Evolutionary conservation across 1,140 invertebrate species (phyloP).

Genomic region (Cydia amplana): DNA sequence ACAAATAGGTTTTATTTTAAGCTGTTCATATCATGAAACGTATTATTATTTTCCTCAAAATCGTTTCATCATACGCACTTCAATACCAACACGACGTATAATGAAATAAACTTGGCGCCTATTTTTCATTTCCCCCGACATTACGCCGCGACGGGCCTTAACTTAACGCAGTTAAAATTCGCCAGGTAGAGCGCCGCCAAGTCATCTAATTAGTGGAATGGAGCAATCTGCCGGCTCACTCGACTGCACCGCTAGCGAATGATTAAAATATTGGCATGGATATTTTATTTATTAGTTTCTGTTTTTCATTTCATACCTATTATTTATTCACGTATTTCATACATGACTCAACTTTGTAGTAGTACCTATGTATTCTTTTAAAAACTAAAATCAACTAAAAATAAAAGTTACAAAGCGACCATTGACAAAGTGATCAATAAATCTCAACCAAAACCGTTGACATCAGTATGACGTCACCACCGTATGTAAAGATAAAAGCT

Average conservation of each 20-base stretch:
- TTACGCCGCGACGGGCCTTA: not conserved
- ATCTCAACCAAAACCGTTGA: too few species aligned
- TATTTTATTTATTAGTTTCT: not conserved
- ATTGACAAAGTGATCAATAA: too few species aligned
- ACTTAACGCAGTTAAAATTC: constrained; percentile 11
- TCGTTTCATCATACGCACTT: not conserved
- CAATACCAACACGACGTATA: not conserved
- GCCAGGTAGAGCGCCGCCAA: constrained; percentile 12
- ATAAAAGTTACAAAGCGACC: too few species aligned
- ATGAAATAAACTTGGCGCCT: constrained; percentile 16
- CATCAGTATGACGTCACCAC: not conserved
- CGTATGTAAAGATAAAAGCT: not conserved
- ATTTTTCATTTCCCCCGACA: constrained; percentile 14
- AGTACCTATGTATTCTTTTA: too few species aligned
- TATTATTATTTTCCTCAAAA: too few species aligned
- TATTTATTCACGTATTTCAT: not conserved
- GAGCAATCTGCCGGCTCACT: constrained; percentile 24
- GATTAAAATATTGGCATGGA: constrained; percentile 20
- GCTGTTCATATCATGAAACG: too few species aligned
- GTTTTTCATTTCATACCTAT: not conserved
- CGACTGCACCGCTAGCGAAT: not conserved
- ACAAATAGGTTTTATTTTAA: too few species aligned
- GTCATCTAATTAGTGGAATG: constrained; percentile 23
- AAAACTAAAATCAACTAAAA: too few species aligned
- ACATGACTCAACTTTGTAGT: too few species aligned